phyloP scores from a whole-genome alignment of 2,888 invertebrate genomes.

The Nomada goodeniana region DNA sequence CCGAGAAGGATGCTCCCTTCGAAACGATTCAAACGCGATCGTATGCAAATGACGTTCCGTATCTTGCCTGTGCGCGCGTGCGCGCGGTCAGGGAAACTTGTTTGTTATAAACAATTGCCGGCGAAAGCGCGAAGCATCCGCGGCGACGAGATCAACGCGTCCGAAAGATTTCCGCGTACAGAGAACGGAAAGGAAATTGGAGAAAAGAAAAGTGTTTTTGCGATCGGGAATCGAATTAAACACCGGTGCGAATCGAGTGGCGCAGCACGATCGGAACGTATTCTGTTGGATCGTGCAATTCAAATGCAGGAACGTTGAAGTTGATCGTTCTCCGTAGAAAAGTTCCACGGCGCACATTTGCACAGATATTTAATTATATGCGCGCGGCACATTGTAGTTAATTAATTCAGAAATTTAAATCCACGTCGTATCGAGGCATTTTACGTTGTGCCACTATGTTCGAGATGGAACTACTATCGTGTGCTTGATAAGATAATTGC shows the following conservation, averaged over 20 bases:
- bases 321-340: no score
- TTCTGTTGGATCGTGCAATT: no score
- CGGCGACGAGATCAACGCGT: not conserved
- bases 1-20: not conserved
- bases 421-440: not conserved
- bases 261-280: no score
- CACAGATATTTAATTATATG: no score
- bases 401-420: not conserved
- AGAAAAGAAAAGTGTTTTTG: no score
- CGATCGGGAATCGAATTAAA: no score
- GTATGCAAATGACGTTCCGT: not conserved
- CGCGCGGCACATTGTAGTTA: no score
- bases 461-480: not conserved
- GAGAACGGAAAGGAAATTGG: no score
- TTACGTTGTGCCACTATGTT: not conserved
- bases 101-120: not conserved
- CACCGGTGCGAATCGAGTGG: no score
- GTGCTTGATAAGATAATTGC: slow-evolving; percentile 3
- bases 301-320: no score
- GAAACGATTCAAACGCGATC: not conserved
- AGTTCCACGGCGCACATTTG: no score
- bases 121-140: not conserved
- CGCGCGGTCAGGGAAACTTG: not conserved
- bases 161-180: no score
- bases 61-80: not conserved